A percentile compares a stretch with the other conserved stretches of the same genome.
These are phyloP conservation scores for Typhlichthys subterraneus DNA, from an alignment of 2,797 vertebrate species.

Conservation along the genomic window DNA sequence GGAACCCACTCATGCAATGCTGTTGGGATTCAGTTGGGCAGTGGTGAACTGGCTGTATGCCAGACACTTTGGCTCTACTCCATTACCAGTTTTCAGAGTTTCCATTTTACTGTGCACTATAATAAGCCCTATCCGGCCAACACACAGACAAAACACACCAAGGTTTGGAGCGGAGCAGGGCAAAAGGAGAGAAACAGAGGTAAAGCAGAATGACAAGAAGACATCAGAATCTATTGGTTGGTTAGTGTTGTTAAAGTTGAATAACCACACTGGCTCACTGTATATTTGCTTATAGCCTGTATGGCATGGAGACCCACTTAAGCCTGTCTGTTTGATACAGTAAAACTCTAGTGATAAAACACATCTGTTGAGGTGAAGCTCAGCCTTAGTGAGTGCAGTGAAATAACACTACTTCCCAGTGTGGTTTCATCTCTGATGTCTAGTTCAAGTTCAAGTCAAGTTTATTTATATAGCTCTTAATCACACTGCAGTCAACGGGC, in stretches of 20 bases:
- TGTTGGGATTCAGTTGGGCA: constrained; percentile 33
- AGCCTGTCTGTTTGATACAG: constrained; percentile 8
- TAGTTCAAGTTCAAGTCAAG: too few species aligned
- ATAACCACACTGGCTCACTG: constrained; percentile 34
- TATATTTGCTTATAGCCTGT: background rate
- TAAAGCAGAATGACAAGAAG: background rate
- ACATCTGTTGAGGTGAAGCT: constrained; percentile 13
- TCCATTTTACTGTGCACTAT: too few species aligned
- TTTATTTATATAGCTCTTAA: too few species aligned
- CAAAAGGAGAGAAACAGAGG: background rate
- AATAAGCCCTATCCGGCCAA: background rate
- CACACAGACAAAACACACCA: constrained; percentile 24
- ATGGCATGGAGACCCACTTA: constrained; percentile 13
- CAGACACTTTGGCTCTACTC: constrained; percentile 30
- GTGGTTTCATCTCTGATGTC: constrained; percentile 13
- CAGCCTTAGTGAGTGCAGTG: background rate
- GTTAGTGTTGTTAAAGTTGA: constrained; percentile 30
- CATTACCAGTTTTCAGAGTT: too few species aligned
- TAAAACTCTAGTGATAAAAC: constrained; percentile 13
- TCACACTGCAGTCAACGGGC: too few species aligned
- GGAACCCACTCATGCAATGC: constrained; percentile 11
- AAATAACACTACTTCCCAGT: background rate
- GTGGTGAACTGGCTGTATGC: constrained; percentile 29
- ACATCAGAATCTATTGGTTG: constrained; percentile 2
- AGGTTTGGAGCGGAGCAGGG: constrained; percentile 4